phyloP scores from a whole-genome alignment of 2,797 vertebrate genomes.

The Sebastes minor region DNA sequence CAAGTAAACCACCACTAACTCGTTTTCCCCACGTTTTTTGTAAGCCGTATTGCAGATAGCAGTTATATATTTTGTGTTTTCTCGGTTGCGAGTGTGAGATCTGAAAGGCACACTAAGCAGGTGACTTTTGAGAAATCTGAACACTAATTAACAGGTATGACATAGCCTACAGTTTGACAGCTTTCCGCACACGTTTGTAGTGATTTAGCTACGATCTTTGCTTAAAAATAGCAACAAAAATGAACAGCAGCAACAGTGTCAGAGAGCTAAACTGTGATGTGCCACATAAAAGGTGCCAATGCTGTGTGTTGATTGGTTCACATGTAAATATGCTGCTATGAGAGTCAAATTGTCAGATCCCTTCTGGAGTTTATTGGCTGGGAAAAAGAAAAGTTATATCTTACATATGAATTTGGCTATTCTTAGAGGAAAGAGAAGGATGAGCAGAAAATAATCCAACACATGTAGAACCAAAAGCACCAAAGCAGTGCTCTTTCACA shows the following conservation, averaged over 20 bases:
- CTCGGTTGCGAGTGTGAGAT: background rate
- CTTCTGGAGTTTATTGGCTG: background rate
- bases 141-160: background rate
- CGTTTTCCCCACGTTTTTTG: background rate
- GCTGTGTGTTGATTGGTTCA: conserved; percentile 5
- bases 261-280: background rate
- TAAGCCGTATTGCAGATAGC: background rate
- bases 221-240: background rate
- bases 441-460: no score
- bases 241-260: background rate
- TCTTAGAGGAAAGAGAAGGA: background rate
- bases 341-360: background rate
- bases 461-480: no score
- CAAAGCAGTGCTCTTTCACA: no score
- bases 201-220: background rate
- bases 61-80: background rate
- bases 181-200: background rate
- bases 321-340: background rate
- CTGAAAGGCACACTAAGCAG: background rate
- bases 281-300: background rate
- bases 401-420: background rate
- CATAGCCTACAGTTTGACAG: background rate
- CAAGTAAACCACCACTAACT: background rate
- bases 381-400: background rate
- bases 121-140: background rate